Percentiles rank a stretch among this genome's conserved stretches.
These are phyloP conservation scores for Solenopsis invicta DNA, from an alignment of 1,140 invertebrate species.

Conservation along the genomic window DNA sequence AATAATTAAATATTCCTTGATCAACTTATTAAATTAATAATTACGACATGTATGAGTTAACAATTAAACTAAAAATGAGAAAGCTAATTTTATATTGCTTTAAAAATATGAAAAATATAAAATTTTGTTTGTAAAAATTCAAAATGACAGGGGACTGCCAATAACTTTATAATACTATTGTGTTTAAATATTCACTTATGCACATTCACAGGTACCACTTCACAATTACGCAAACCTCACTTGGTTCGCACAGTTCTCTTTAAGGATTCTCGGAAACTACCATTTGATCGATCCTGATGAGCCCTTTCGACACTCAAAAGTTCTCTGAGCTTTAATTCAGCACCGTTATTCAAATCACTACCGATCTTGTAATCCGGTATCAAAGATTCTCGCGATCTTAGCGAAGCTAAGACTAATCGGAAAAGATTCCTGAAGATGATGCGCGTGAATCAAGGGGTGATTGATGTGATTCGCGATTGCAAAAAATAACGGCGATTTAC, in stretches of 20 bases:
- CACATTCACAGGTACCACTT: constrained; percentile 44
- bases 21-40: not conserved
- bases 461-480: not conserved
- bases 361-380: not conserved
- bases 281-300: not conserved
- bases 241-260: not conserved
- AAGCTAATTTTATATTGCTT: not conserved
- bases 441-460: not conserved
- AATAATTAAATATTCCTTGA: not conserved
- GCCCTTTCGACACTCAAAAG: not conserved
- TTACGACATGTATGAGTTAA: not conserved
- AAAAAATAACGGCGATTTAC: constrained; percentile 59
- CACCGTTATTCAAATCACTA: constrained; percentile 22
- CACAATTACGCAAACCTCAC: constrained; percentile 16
- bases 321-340: not conserved
- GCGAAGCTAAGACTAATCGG: not conserved
- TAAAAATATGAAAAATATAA: not conserved
- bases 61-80: not conserved
- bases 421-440: not conserved
- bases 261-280: not conserved
- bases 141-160: not conserved
- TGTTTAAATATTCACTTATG: not conserved
- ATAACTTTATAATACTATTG: not conserved
- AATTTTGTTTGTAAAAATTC: not conserved
- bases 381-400: constrained; percentile 1